Conservation (phyloP, 2,113 vertebrate species). For the Cettia cetti region DNA sequence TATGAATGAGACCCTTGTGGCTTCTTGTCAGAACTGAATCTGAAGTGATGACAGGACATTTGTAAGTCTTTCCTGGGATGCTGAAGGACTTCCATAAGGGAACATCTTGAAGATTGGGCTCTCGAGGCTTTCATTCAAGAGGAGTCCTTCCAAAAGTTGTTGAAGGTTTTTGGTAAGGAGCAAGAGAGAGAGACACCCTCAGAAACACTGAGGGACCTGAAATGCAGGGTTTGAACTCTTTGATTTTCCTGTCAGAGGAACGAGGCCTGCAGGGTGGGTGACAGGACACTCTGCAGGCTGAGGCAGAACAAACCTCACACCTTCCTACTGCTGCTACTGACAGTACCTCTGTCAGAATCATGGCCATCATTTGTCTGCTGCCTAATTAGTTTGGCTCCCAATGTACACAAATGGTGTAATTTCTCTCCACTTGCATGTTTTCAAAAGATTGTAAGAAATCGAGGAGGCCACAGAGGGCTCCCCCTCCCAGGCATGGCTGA, state of each 20-base stretch:
- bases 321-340: neutral
- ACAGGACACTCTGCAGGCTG: neutral
- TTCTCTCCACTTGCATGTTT: neutral
- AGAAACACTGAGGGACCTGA: neutral
- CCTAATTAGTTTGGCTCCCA: neutral
- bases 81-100: conserved; percentile 58
- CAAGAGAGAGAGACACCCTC: neutral
- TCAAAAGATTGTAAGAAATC: neutral
- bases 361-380: neutral
- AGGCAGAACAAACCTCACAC: neutral
- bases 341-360: neutral
- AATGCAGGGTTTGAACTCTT: neutral
- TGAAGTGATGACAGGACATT: conserved; percentile 68
- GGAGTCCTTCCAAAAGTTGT: conserved; percentile 46
- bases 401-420: neutral
- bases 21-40: conserved; percentile 66
- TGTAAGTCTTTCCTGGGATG: conserved; percentile 45
- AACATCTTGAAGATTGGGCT: conserved; percentile 40
- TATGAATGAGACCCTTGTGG: conserved; percentile 64
- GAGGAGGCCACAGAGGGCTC: neutral
- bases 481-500: neutral
- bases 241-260: neutral
- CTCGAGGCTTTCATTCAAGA: conserved; percentile 28
- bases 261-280: fast-evolving
- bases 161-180: conserved; percentile 45